Conservation (phyloP, 2,113 vertebrate genomes). For the Odocoileus hemionus region DNA sequence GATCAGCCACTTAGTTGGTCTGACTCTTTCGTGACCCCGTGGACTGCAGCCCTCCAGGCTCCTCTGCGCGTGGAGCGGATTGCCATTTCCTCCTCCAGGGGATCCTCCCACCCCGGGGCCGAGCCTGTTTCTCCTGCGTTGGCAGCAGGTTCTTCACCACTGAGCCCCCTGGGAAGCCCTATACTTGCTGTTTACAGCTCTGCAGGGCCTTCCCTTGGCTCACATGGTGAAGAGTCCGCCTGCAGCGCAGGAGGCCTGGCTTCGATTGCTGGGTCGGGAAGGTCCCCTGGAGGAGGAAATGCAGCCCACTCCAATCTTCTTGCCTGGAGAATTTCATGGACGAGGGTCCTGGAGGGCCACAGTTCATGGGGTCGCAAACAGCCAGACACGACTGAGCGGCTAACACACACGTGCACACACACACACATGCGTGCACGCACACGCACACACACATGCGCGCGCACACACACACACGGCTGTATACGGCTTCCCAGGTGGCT, state of each 20-base stretch:
- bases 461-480: neutral
- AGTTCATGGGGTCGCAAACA: neutral
- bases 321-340: neutral
- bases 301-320: neutral
- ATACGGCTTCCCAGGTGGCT: neutral
- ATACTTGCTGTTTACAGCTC: neutral
- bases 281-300: neutral
- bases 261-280: neutral
- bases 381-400: accelerated
- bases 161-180: neutral
- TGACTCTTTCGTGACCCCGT: neutral
- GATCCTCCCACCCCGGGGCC: neutral
- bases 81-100: neutral
- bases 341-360: neutral
- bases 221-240: neutral
- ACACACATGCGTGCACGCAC: no score
- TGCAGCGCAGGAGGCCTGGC: neutral
- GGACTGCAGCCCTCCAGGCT: neutral
- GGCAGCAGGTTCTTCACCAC: neutral
- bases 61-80: no score
- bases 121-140: neutral
- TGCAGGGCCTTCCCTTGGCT: neutral
- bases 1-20: neutral
- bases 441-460: neutral
- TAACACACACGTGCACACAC: neutral